These are phyloP conservation scores for Petrocephalus sullivani DNA, from an alignment of 2,797 vertebrate genomes.

Conservation along the genomic window DNA sequence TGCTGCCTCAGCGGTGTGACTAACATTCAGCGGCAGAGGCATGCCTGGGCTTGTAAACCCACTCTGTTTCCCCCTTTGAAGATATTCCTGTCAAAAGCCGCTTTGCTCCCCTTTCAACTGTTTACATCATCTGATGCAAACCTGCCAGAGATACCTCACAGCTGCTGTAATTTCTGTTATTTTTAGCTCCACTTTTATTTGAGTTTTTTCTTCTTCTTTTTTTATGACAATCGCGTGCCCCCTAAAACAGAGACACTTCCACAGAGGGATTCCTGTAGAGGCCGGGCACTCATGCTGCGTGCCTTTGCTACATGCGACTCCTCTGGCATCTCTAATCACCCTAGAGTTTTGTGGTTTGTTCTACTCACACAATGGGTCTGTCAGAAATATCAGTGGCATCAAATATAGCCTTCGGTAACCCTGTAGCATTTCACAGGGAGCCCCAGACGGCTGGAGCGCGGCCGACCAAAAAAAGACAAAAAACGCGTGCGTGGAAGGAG, in stretches of 20 bases:
- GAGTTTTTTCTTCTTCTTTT: neutral
- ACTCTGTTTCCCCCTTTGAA: slow-evolving; percentile 1
- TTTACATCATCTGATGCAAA: slow-evolving; percentile 17
- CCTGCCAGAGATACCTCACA: neutral
- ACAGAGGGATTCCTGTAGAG: neutral
- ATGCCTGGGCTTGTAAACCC: slow-evolving; percentile 23
- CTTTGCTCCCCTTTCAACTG: neutral
- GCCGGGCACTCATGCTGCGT: neutral
- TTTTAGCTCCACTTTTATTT: neutral
- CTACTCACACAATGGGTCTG: slow-evolving; percentile 9
- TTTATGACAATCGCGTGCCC: neutral
- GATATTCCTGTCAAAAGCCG: slow-evolving; percentile 14
- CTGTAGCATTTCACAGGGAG: neutral
- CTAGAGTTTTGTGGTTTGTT: neutral
- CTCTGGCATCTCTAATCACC: neutral
- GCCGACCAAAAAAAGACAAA: neutral
- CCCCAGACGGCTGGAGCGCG: neutral
- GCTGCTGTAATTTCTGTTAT: neutral
- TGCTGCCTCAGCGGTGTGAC: neutral
- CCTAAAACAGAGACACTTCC: neutral
- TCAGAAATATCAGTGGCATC: slow-evolving; percentile 4
- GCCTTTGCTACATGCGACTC: neutral
- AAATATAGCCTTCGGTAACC: neutral
- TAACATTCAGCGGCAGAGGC: neutral
- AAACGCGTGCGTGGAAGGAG: neutral